These are phyloP conservation scores for Microlaimidae sp. DNA, from an alignment of 2,888 invertebrate species.

Conservation along the genomic window DNA sequence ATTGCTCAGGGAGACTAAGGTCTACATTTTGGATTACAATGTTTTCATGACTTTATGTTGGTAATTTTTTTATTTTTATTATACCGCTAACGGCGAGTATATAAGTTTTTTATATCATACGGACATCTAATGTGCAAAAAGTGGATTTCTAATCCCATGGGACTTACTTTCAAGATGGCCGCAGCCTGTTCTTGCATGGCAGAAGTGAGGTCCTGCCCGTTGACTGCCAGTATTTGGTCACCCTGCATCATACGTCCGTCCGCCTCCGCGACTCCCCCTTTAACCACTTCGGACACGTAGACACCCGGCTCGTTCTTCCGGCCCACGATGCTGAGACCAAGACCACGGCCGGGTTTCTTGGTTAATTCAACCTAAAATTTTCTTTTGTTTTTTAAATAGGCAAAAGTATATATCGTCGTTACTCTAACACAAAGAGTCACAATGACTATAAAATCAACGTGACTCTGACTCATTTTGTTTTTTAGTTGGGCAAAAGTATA, in stretches of 20 bases:
- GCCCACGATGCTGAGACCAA: slow-evolving; percentile 69
- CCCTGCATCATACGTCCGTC: slow-evolving; percentile 79
- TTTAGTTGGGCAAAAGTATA: too few relatives aligned
- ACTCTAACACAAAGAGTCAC: too few relatives aligned
- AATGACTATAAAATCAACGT: too few relatives aligned
- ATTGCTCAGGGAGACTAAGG: too few relatives aligned
- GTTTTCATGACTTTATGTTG: background rate
- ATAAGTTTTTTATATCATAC: too few relatives aligned
- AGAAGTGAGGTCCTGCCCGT: slow-evolving; percentile 54
- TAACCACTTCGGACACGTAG: slow-evolving; percentile 78
- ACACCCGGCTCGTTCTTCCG: slow-evolving; percentile 59
- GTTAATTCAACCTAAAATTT: slow-evolving; percentile 65
- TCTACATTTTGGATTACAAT: too few relatives aligned
- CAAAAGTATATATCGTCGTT: too few relatives aligned
- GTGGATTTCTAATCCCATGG: too few relatives aligned
- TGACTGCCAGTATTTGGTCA: slow-evolving; percentile 70
- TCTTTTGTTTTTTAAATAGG: too few relatives aligned
- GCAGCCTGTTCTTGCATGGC: slow-evolving; percentile 61
- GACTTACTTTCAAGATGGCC: slow-evolving; percentile 58
- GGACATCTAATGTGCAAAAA: too few relatives aligned
- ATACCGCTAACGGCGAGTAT: too few relatives aligned
- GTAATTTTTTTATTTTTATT: background rate
- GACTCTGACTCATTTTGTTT: too few relatives aligned
- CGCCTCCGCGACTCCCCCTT: slow-evolving; percentile 63
- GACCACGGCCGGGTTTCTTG: slow-evolving; percentile 62